These are phyloP conservation scores for Platorchestia sp. DNA, from an alignment of 1,140 invertebrate genomes.

Conservation along the genomic window DNA sequence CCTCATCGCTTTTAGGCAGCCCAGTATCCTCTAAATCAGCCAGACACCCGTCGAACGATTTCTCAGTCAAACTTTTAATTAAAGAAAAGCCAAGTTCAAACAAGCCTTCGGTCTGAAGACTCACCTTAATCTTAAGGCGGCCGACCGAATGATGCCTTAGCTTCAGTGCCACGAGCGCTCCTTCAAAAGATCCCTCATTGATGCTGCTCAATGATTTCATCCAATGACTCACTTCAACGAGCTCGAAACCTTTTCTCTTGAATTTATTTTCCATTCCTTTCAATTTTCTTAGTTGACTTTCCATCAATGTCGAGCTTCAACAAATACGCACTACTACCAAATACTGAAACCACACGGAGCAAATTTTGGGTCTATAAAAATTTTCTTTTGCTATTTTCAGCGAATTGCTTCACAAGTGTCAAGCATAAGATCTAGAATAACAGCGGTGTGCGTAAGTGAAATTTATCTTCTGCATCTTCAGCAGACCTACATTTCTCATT, in stretches of 20 bases:
- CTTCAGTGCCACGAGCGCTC: not conserved
- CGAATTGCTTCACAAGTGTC: not conserved
- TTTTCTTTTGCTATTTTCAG: not conserved
- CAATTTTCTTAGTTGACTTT: not conserved
- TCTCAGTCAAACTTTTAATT: not conserved
- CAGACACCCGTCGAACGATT: not conserved
- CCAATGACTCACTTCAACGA: not conserved
- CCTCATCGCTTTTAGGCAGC: not conserved
- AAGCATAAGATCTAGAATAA: not conserved
- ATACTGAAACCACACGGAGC: no score
- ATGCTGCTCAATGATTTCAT: not conserved
- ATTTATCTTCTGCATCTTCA: not conserved
- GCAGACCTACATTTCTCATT: no score
- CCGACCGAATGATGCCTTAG: not conserved
- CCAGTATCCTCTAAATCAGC: not conserved
- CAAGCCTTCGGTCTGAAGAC: not conserved
- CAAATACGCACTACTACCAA: not conserved
- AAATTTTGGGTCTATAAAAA: not conserved
- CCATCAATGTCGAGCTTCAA: not conserved
- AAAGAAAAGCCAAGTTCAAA: not conserved
- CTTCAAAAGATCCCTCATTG: not conserved
- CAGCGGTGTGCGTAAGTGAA: not conserved
- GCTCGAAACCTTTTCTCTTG: not conserved
- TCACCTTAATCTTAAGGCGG: not conserved
- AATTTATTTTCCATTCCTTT: not conserved